A percentile compares a stretch with the other conserved stretches of the same genome.
Evolutionary conservation across 2,113 vertebrate genomes (phyloP).

Genomic region (Sebastes fasciatus): DNA sequence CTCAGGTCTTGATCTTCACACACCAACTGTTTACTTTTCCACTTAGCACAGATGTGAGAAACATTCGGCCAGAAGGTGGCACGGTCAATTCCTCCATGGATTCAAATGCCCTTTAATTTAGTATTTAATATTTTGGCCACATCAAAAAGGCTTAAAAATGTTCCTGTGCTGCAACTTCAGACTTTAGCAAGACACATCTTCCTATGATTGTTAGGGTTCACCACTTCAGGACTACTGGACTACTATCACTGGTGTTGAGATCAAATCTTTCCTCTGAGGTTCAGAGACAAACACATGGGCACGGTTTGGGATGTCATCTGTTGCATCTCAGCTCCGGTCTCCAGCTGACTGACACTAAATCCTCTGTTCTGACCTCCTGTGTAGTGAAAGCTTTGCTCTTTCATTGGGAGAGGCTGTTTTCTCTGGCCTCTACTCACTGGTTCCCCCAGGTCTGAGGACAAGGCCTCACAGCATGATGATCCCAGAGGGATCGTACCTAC

Average conservation of each 20-base stretch:
- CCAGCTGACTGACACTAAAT: conserved; percentile 37
- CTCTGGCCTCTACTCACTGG: conserved; percentile 30
- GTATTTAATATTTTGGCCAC: neutral
- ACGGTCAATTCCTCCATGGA: conserved; percentile 15
- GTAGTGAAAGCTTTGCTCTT: conserved; percentile 26
- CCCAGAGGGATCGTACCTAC: conserved; percentile 40
- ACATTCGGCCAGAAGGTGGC: conserved; percentile 47
- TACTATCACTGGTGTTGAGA: neutral
- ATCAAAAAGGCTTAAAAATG: too few species aligned
- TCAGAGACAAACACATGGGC: conserved; percentile 3
- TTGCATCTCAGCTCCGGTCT: conserved; percentile 15
- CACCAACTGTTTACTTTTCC: conserved; percentile 56
- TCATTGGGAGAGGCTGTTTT: conserved; percentile 41
- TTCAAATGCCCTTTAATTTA: neutral
- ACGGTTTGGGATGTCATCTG: neutral
- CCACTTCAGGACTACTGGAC: neutral
- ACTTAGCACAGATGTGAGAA: conserved; percentile 50
- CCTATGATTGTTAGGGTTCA: neutral
- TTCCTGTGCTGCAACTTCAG: neutral
- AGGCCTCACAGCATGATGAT: conserved; percentile 28
- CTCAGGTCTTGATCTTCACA: conserved; percentile 37
- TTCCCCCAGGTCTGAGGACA: conserved; percentile 16
- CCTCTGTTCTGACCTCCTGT: conserved; percentile 37
- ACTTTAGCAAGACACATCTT: neutral
- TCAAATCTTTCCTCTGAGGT: neutral